phyloP scores from a whole-genome alignment of 2,797 vertebrate species.

The Pyrrhura leucotis region DNA sequence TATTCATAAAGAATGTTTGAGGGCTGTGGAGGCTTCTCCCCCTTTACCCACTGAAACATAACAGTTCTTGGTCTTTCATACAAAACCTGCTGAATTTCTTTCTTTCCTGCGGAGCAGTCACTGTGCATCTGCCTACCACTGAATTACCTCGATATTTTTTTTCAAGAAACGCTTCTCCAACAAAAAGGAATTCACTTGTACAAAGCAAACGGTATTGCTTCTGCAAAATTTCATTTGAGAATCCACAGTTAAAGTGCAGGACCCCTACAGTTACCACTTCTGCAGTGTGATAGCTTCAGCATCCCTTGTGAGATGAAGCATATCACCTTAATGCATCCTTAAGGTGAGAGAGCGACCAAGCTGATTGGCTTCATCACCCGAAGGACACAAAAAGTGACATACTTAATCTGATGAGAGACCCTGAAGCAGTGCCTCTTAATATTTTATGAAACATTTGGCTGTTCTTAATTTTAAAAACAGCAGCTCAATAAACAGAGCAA shows the following conservation, averaged over 20 bases:
- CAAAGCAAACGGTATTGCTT: conserved; percentile 30
- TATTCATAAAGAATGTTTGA: conserved; percentile 30
- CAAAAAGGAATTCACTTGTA: conserved; percentile 48
- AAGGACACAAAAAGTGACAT: conserved; percentile 22
- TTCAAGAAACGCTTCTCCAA: conserved; percentile 5
- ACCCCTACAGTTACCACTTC: conserved; percentile 47
- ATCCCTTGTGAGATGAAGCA: conserved; percentile 50
- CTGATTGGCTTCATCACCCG: conserved; percentile 43
- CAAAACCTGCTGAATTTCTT: conserved; percentile 22
- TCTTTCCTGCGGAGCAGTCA: conserved; percentile 32
- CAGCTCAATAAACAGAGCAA: conserved; percentile 32
- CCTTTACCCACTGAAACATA: conserved; percentile 4
- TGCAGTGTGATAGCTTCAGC: conserved; percentile 35
- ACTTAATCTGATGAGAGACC: conserved; percentile 50
- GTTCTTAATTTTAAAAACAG: conserved; percentile 51
- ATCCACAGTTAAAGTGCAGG: conserved; percentile 29
- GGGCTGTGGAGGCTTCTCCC: background rate
- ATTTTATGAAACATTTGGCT: conserved; percentile 46
- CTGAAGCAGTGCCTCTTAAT: conserved; percentile 35
- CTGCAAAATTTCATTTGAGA: conserved; percentile 59
- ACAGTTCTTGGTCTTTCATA: conserved; percentile 1
- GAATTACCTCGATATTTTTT: conserved; percentile 44
- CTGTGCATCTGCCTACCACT: background rate
- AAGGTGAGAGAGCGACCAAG: conserved; percentile 37
- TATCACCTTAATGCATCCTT: conserved; percentile 47